Evolutionary conservation across 64 coral and sea anemone species (phyloP).

Genomic region (Actinia equina): DNA sequence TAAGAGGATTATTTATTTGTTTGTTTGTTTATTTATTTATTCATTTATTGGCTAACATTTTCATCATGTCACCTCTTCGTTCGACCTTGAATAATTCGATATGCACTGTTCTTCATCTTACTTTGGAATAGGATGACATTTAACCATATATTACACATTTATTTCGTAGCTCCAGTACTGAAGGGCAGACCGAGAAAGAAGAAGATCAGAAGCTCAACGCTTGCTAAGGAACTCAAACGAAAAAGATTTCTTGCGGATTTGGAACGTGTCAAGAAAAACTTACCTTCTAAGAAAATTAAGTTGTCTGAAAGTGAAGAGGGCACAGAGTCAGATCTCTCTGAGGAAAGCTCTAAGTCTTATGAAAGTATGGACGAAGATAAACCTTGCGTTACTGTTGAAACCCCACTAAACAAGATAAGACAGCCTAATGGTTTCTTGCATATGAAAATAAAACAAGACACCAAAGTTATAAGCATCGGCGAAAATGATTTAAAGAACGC

Average conservation of each 20-base stretch:
- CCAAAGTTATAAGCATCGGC: not conserved
- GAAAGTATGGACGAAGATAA: constrained; percentile 20
- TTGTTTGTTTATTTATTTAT: too few species aligned
- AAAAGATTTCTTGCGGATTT: constrained; percentile 69
- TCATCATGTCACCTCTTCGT: too few species aligned
- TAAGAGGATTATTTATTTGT: too few species aligned
- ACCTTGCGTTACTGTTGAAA: not conserved
- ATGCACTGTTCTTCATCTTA: too few species aligned
- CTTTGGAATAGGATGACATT: not conserved
- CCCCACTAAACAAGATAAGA: not conserved
- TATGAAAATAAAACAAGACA: not conserved
- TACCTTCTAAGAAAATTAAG: constrained; percentile 40
- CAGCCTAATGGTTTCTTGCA: not conserved
- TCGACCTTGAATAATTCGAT: too few species aligned
- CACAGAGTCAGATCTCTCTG: constrained; percentile 75
- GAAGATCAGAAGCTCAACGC: constrained; percentile 46
- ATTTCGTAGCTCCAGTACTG: constrained; percentile 86
- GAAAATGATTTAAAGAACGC: constrained; percentile 10
- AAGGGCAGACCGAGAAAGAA: constrained; percentile 99
- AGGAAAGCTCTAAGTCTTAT: constrained; percentile 9
- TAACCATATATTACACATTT: not conserved
- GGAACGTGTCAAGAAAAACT: constrained; percentile 34
- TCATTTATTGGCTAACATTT: too few species aligned
- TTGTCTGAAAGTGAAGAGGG: constrained; percentile 70
- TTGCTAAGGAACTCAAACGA: constrained; percentile 55